Conservation (phyloP, 2,888 invertebrate genomes). For the Cyclophora albipunctata region DNA sequence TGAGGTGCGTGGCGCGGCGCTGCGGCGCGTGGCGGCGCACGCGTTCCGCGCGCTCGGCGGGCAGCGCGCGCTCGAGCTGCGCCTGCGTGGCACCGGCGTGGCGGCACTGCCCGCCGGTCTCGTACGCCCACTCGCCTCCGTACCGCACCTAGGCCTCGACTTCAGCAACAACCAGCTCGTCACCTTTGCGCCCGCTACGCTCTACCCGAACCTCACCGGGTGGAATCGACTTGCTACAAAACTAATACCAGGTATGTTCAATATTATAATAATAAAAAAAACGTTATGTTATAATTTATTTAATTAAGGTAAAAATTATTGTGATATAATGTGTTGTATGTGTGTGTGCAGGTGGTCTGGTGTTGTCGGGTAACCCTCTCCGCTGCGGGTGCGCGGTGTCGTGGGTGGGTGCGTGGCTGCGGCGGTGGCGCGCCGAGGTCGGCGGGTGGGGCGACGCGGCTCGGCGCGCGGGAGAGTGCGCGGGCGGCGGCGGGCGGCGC, state of each 20-base stretch:
- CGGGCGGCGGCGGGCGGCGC: conserved; percentile 78
- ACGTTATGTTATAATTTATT: no score
- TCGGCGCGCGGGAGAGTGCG: conserved; percentile 28
- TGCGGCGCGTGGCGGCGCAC: conserved; percentile 79
- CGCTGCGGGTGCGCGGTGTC: conserved; percentile 89
- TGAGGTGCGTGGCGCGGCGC: conserved; percentile 82
- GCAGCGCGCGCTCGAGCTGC: conserved; percentile 80
- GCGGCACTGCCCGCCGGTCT: conserved; percentile 83
- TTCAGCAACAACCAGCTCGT: conserved; percentile 83
- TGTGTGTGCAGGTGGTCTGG: conserved; percentile 79
- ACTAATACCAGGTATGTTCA: conserved; percentile 78
- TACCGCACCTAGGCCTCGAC: conserved; percentile 85
- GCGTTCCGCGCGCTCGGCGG: conserved; percentile 82
- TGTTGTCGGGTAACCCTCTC: conserved; percentile 85
- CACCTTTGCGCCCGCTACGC: conserved; percentile 81
- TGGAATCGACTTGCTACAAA: conserved; percentile 90
- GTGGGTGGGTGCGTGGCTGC: conserved; percentile 90
- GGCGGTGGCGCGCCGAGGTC: conserved; percentile 89
- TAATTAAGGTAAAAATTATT: no score
- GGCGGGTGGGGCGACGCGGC: conserved; percentile 32
- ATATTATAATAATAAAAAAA: no score
- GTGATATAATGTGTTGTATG: conserved; percentile 14
- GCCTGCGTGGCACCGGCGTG: conserved; percentile 81
- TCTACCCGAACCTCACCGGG: conserved; percentile 85
- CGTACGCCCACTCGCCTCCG: conserved; percentile 79